phyloP scores from a whole-genome alignment of 2,797 vertebrate species.

The Discoglossus pictus region DNA sequence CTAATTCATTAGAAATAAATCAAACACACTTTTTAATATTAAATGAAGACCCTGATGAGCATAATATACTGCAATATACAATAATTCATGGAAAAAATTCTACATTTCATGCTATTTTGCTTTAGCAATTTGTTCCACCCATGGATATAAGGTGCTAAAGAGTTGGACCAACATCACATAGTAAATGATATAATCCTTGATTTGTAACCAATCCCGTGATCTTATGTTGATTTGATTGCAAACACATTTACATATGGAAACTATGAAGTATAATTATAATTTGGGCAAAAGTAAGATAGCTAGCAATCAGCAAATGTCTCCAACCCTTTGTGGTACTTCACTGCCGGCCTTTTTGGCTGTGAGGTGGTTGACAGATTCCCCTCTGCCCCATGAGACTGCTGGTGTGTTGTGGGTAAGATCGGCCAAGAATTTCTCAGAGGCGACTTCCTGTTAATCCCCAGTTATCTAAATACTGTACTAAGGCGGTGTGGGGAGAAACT shows the following conservation, averaged over 20 bases:
- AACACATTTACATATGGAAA: slow-evolving; percentile 23
- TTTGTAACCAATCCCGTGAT: slow-evolving; percentile 7
- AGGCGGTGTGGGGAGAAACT: slow-evolving; percentile 45
- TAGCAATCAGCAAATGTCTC: background rate
- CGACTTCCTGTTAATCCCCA: slow-evolving; percentile 50
- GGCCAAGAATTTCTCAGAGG: slow-evolving; percentile 45
- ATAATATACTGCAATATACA: no score
- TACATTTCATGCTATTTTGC: no score
- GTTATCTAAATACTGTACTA: slow-evolving; percentile 46
- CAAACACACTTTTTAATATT: no score
- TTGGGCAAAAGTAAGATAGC: slow-evolving; percentile 17
- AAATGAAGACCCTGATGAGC: no score
- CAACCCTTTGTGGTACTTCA: background rate
- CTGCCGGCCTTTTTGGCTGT: slow-evolving; percentile 18
- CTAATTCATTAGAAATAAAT: no score
- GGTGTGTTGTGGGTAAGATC: slow-evolving; percentile 34
- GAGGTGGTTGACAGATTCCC: slow-evolving; percentile 26
- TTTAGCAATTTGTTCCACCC: no score
- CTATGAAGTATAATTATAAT: slow-evolving; percentile 26
- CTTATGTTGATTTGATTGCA: slow-evolving; percentile 13
- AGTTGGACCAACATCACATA: background rate
- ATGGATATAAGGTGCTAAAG: background rate
- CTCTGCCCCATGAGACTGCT: slow-evolving; percentile 29
- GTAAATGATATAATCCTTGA: background rate
- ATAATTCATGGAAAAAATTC: no score